Evolutionary conservation across 1,140 invertebrate species (phyloP), one percentile per base, ranked within the genome.

Genomic region (Philaenus spumarius): DNA sequence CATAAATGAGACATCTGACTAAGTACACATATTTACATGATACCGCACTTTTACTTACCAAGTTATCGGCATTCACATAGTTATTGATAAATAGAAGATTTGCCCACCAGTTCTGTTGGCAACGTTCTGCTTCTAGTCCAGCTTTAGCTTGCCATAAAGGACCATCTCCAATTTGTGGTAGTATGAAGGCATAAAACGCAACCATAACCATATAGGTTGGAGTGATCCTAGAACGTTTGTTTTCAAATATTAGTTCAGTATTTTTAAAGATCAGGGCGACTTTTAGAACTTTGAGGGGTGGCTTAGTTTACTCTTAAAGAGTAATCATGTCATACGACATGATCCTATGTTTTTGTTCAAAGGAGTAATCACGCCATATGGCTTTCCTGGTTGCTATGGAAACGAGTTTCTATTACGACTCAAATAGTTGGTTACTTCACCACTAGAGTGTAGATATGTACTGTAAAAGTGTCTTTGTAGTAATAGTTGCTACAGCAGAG

Each of bases 81-180:
- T 93, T 93, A 67, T 91, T 91, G n/a, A 93, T 77, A 68, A 91
- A 91, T 1, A 93, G 73, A 11, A 93, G 70, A 68, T 92, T 91
- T 0, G 82, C 77, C 90, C 90, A 93, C 90, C 90, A 92, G 15
- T 83, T 84, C 14, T 78, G 72, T 59, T 76, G 69, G 66, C 89
- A 92, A 60, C 82, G 72, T 42, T 84, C 74, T 56, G 81, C 78
- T 69, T 87, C 83, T 14, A 78, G 40, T 40, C 70, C 66, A 59
- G 84, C 76, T 61, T 75, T 75, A 37, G 73, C 71, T 47, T 79
- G 71, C 85, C 85, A 88, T 12, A 86, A 67, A 0, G 85, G 85
- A 2, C 85, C 84, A 59, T 77, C 75, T 24, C 79, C 82, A 12
- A 85, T 37, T 22, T 57, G 59, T 15, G 63, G 63, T 12, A 64